Conservation (phyloP, 2,113 vertebrate genomes). For the Dipodomys stephensi region DNA sequence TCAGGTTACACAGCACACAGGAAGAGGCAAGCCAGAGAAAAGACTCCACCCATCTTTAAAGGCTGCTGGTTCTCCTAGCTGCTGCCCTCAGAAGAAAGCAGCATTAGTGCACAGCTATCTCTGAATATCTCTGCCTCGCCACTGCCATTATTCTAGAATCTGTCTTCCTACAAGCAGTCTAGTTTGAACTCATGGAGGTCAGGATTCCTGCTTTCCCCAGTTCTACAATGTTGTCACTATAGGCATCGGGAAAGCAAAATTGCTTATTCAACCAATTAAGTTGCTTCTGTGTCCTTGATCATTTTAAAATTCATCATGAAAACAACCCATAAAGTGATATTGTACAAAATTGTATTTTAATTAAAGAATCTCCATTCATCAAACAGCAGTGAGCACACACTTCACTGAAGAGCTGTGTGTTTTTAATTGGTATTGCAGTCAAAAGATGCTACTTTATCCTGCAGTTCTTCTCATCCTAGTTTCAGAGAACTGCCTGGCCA, state of each 20-base stretch:
- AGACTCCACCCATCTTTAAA: not conserved
- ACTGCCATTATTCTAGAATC: not conserved
- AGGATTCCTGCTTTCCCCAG: not conserved
- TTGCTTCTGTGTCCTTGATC: not conserved
- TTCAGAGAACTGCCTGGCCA: not conserved
- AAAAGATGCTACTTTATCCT: not conserved
- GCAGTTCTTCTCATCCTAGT: not conserved
- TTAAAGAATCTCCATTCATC: conserved; percentile 29
- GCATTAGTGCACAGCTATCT: not conserved
- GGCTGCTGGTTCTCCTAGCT: not conserved
- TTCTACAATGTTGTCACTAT: not conserved
- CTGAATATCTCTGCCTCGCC: not conserved
- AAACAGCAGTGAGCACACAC: not conserved
- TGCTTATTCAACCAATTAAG: not conserved
- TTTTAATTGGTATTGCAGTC: not conserved
- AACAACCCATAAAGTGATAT: conserved; percentile 31
- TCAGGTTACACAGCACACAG: not conserved
- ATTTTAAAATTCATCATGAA: conserved; percentile 27
- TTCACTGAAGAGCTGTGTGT: not conserved
- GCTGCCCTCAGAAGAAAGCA: not conserved
- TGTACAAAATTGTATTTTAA: conserved; percentile 63
- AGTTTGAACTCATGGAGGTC: not conserved
- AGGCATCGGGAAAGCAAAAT: not conserved
- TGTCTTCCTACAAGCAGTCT: not conserved
- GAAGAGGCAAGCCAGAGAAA: conserved; percentile 3